These are phyloP conservation scores for Formica exsecta DNA, from an alignment of 1,140 invertebrate genomes.

Conservation along the genomic window DNA sequence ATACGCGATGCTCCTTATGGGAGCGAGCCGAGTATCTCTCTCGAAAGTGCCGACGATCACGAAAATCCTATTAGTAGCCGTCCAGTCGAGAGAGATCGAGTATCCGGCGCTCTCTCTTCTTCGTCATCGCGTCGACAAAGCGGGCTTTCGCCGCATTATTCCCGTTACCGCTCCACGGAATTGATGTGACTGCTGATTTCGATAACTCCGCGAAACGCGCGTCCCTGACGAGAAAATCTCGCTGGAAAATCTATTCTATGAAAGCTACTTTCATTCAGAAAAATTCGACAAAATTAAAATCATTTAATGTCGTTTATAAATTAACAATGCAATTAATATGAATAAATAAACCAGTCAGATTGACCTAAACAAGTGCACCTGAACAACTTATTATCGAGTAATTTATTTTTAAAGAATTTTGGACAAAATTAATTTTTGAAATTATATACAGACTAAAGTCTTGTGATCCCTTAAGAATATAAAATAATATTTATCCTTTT, in stretches of 20 bases:
- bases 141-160: slow-evolving; percentile 48
- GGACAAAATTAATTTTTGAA: not conserved
- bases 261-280: not conserved
- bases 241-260: not conserved
- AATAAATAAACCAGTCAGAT: no score
- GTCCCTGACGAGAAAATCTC: not conserved
- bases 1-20: slow-evolving; percentile 66
- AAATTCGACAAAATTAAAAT: not conserved
- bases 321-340: no score
- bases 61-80: slow-evolving; percentile 68
- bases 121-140: slow-evolving; percentile 4
- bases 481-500: not conserved
- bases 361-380: no score
- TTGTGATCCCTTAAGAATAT: not conserved
- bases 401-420: no score
- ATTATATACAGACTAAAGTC: not conserved
- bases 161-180: not conserved
- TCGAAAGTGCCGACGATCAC: slow-evolving; percentile 67
- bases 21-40: slow-evolving; percentile 66
- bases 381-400: no score
- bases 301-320: no score
- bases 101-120: slow-evolving; percentile 21
- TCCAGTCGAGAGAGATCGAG: slow-evolving; percentile 56
- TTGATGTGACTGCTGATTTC: slow-evolving; percentile 1
- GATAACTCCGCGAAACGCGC: not conserved